A percentile compares a stretch with the other conserved stretches of the same genome.
Evolutionary conservation across 1,140 invertebrate species (phyloP).

Genomic region (Oryctes rhinoceros): DNA sequence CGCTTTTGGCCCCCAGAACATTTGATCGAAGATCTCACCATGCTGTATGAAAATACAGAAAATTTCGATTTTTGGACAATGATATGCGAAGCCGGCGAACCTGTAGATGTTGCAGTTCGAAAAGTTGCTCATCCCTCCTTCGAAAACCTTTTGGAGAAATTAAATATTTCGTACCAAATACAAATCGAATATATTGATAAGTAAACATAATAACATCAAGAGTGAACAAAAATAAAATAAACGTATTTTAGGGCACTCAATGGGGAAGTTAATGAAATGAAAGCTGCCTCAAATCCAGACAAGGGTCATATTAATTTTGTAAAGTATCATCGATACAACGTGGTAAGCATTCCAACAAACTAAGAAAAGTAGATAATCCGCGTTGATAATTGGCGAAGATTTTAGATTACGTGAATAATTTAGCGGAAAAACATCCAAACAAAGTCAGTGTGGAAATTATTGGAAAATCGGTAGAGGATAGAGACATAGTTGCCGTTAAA

Average conservation of each 20-base stretch:
- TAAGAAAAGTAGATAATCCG: background rate
- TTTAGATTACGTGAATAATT: conserved; percentile 59
- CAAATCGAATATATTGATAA: conserved; percentile 47
- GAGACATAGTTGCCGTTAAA: conserved; percentile 52
- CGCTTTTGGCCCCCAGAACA: background rate
- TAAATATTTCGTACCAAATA: conserved; percentile 44
- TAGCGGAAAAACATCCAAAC: conserved; percentile 61
- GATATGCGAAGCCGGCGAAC: conserved; percentile 22
- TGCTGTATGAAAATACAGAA: background rate
- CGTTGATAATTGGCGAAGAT: conserved; percentile 59
- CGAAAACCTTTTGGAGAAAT: conserved; percentile 41
- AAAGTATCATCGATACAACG: conserved; percentile 20
- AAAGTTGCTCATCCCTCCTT: conserved; percentile 46
- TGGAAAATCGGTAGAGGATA: conserved; percentile 70
- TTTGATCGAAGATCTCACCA: background rate
- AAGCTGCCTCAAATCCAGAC: background rate
- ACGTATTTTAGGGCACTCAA: conserved; percentile 13
- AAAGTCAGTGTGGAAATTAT: conserved; percentile 62
- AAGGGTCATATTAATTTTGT: conserved; percentile 24
- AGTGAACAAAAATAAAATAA: background rate
- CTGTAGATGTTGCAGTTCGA: conserved; percentile 45
- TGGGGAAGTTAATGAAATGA: background rate
- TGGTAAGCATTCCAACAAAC: background rate
- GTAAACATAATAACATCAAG: conserved; percentile 34
- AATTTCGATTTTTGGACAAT: conserved; percentile 49